Evolutionary conservation across 2,888 invertebrate species (phyloP), one percentile per base, ranked within the genome.

Genomic region (Dusona sp.): DNA sequence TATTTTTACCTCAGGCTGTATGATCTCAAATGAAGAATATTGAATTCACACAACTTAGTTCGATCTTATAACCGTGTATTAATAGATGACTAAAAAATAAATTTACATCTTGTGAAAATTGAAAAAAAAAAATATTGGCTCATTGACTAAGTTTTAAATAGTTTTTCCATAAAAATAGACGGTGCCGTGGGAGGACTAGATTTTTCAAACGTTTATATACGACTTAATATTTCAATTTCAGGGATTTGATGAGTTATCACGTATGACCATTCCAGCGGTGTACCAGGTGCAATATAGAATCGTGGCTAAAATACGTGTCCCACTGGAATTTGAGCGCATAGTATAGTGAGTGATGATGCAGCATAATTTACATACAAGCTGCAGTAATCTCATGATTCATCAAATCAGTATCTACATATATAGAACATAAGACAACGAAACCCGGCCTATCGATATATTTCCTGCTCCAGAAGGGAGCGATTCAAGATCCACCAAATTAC

Each of bases 371-470:
- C 29, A 22, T 61, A 45, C 3, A 11, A 45, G 38, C 45, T 57
- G 11, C 11, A 57, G 57, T 57, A 3, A n/a, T n/a, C 3, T 70
- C n/a, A 38, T 33, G 36, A 54, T 73, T 73, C 33, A n/a, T 36
- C 13, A 73, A 29, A 33, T 48, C 33, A 22, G n/a, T 38, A 38
- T 9, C 29, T 8, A 57, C 38, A 9, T 51, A 73, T 54, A 25
- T 9, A 42, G 73, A 25, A 22, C 54, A n/a, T 13, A 45, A 33
- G 36, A 36, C 54, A 22, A 38, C n/a, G 73, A n/a, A 57, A 57
- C 38, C n/a, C 73, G 73, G 57, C 38, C 36, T 38, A 64, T 72
- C 72, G 61, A 64, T 64, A 64, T 79, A 72, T 79, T 61, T 79
- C 61, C 79, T 45, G 64, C 48, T n/a, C 36, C 38, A 64, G 16